Evolutionary conservation across 2,113 vertebrate genomes (phyloP), one percentile per base, ranked within the genome.

Genomic region (Centropus bengalensis): DNA sequence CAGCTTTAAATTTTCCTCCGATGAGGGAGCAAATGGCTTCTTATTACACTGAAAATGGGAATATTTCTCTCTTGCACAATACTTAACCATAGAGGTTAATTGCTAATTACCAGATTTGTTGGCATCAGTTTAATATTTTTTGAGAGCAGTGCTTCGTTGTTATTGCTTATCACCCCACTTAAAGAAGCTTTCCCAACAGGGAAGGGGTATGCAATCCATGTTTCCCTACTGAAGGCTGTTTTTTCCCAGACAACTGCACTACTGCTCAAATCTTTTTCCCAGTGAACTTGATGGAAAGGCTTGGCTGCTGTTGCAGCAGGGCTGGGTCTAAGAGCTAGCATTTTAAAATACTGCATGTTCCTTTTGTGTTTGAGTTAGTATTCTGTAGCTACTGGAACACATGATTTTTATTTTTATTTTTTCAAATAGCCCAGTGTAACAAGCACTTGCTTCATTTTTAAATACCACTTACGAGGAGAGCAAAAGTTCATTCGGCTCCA

Each of bases 401-500:
- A 15, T 88, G 62, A 27, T 45, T 45, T 45, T 49, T 78, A 82
- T 79, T 93, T 91, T 85, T 79, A 90, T 78, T 85, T 79, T 93
- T 91, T 85, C 82, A 90, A 56, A 94, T 68, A 64, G 30, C 44
- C 80, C 90, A 38, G 74, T 3, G 28, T 82, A 88, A 66, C 49
- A 58, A 86, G 59, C 90, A 10, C 75, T 68, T 24, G 64, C 86
- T 96, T 91, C 92, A 71, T 94, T 94, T 96, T 94, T 92, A 93
- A 93, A 92, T 86, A 71, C 88, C 86, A 40, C 91, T 96, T 75
- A 66, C 47, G 44, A 92, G 62, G 69, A 84, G 86, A 96, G 95
- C 94, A 92, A 91, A 96, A 94, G 96, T 97, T 96, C 95, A 79
- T 13, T 1, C 36, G 83, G 92, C 92, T 96, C 77, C 69, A 5